Evolutionary conservation across 2,113 vertebrate species (phyloP), one percentile per base, ranked within the genome.

Genomic region (Oreocharis arfaki): DNA sequence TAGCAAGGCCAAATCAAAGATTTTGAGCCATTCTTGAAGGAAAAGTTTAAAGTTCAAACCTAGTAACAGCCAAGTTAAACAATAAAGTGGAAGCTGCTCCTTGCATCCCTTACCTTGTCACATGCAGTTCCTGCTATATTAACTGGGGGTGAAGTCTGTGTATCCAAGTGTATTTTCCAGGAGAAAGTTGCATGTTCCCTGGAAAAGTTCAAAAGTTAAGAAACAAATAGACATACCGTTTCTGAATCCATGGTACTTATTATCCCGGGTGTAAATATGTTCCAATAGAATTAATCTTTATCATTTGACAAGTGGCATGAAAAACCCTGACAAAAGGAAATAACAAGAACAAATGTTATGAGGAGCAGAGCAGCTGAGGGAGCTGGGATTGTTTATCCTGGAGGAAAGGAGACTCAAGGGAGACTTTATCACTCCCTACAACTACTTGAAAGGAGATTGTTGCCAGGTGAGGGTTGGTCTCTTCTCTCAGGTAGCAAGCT

Each of bases 1-100:
- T 88, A 86, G 77, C 55, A 93, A 71, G 47, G 30, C 10, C 64
- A 87, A 90, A 93, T 69, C 73, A 77, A 90, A 93, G 76, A 89
- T 42, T 85, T 71, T 81, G 70, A 90, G 47, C 37, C 73, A 67
- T 69, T 81, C 37, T 83, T 67, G 73, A 90, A 93, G 44, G 27
- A 67, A 78, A 78, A 28, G 80, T 86, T 94, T 78, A 97, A 97
- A 91, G 89, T 77, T 96, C 96, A 96, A 96, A 63, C 81, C 57
- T 30, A 64, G 39, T 84, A 93, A 85, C 19, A 71, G 60, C 71
- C 52, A 46, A 90, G 96, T 96, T 96, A 97, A 97, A 97, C 41
- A 96, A 87, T 97, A 95, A 94, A 84, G 64, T 47, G 42, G 84
- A 80, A 93, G 77, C 23, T 91, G 35, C 26, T 81, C 9, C 46